Percentiles rank a stretch among this genome's conserved stretches.
Evolutionary conservation across 2,797 vertebrate genomes (phyloP).

Genomic region (Momotus momota): DNA sequence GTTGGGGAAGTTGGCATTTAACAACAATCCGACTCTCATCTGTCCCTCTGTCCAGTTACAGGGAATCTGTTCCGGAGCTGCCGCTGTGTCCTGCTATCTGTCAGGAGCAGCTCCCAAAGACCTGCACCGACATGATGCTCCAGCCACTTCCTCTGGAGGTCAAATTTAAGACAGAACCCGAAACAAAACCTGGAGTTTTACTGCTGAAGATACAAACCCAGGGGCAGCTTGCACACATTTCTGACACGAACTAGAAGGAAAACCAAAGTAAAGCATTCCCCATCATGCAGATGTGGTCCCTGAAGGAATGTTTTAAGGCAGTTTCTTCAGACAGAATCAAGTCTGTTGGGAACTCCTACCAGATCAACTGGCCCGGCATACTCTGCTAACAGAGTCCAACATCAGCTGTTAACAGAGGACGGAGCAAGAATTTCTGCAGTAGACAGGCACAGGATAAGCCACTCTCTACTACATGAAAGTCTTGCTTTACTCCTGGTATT

Average conservation of each 20-base stretch:
- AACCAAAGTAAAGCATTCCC: background rate
- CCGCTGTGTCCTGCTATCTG: background rate
- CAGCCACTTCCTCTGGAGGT: background rate
- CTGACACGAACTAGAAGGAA: background rate
- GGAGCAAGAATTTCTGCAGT: background rate
- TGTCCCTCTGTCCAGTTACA: background rate
- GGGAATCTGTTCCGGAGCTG: background rate
- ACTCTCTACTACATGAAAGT: background rate
- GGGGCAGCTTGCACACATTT: background rate
- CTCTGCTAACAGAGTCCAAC: background rate
- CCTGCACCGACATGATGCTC: background rate
- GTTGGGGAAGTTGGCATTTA: background rate
- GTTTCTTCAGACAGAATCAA: background rate
- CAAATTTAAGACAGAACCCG: background rate
- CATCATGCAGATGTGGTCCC: background rate
- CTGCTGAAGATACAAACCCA: background rate
- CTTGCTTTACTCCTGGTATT: background rate
- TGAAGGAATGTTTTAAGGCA: background rate
- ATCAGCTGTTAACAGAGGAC: background rate
- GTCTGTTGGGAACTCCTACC: background rate
- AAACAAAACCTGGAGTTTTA: background rate
- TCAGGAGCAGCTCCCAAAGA: background rate
- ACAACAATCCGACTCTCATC: accelerated
- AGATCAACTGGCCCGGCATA: background rate
- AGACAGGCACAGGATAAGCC: background rate